A percentile compares a stretch with the other conserved stretches of the same genome.
Conservation (phyloP, 2,113 vertebrate genomes). For the Phalacrocorax aristotelis region DNA sequence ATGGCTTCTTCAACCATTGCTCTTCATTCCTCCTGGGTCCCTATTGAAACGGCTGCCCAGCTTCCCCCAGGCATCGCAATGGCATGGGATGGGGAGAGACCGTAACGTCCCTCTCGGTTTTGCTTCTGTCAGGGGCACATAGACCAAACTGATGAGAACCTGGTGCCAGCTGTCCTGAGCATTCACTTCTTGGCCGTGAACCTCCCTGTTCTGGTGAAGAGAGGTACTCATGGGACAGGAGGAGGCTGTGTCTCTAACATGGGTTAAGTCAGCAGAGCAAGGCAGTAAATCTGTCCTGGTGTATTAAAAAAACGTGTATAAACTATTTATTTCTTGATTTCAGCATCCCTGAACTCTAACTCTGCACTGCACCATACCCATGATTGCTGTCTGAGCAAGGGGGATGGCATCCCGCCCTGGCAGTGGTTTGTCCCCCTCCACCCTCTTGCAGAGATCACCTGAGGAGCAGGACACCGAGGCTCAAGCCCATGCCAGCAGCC, state of each 20-base stretch:
- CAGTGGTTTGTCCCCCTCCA: not conserved
- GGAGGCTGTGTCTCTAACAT: not conserved
- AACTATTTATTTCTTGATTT: not conserved
- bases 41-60: not conserved
- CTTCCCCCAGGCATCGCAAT: fast-evolving
- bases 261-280: not conserved
- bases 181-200: not conserved
- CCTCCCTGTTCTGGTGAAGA: not conserved
- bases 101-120: fast-evolving
- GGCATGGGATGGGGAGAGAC: not conserved
- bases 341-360: not conserved
- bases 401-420: fast-evolving
- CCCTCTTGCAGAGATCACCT: not conserved
- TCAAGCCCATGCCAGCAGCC: not conserved
- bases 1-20: not conserved
- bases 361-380: not conserved
- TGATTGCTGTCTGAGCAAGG: not conserved
- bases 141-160: not conserved
- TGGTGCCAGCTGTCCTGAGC: not conserved
- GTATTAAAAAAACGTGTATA: not conserved
- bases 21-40: not conserved
- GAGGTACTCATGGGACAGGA: not conserved
- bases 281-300: not conserved
- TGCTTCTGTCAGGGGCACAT: not conserved
- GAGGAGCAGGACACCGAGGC: not conserved